Evolutionary conservation across 1,140 invertebrate genomes (phyloP), one percentile per base, ranked within the genome.

Genomic region (Anadara kagoshimensis): DNA sequence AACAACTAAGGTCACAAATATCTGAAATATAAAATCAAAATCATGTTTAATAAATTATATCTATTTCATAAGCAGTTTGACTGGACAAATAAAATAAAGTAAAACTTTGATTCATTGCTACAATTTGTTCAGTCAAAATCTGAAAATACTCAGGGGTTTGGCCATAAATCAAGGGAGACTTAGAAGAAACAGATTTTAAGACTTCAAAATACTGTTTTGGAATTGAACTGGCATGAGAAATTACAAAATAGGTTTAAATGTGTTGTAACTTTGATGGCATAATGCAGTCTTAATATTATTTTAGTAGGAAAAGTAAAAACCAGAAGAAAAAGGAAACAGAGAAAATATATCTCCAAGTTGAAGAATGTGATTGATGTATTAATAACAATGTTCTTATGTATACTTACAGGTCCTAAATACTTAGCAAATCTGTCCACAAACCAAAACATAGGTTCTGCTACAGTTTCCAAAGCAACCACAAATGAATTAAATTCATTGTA

Each of bases 381-480:
- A n/a, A n/a, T 36, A 36, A 36, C 2, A 36, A 36, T 3, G 29
- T 2, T 36, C 7, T 36, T 36, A 36, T 36, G 29, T 36, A 36
- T 81, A 92, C 92, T 93, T 92, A 97, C 95, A 85, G 94, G 94
- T 85, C 97, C 96, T 68, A 98, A 90, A 81, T 92, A 92, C 81
- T 93, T 92, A 1, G 95, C 94, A 87, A 97, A 97, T 62, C 96
- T 95, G 84, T 98, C 96, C 16, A 98, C 96, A 89, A 97, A 93
- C 95, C 95, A 97, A 91, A 97, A 96, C 81, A 98, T 92, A n/a
- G 97, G 97, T 87, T 97, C 96, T 86, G 98, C 91, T 75, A 93
- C 89, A 47, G 95, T 93, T 90, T 98, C 96, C 36, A 94, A 92
- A n/a, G 92, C 90, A 90, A 82, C 69, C 29, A 73, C 80, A 36